These are phyloP conservation scores for Liasis olivaceus DNA, from an alignment of 2,797 vertebrate species.

Conservation along the genomic window DNA sequence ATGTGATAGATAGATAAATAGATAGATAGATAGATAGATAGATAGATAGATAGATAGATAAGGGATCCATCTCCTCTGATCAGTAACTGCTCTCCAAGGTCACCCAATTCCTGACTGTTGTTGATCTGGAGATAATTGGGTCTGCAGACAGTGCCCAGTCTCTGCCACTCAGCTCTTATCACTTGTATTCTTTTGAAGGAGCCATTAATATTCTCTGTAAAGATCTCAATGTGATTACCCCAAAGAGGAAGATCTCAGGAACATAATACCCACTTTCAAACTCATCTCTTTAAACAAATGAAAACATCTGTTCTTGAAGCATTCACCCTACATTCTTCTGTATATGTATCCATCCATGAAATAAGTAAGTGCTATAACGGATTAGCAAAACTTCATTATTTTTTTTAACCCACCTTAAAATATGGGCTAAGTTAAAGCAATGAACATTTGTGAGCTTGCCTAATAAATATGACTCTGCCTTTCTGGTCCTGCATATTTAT, in stretches of 20 bases:
- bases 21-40: too few relatives aligned
- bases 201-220: not conserved
- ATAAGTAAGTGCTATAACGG: not conserved
- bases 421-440: not conserved
- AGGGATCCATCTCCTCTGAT: not conserved
- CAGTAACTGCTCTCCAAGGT: not conserved
- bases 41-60: too few relatives aligned
- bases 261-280: not conserved
- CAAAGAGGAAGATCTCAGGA: not conserved
- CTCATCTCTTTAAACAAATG: not conserved
- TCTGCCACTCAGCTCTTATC: not conserved
- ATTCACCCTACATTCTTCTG: not conserved
- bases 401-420: not conserved
- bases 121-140: not conserved
- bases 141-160: not conserved
- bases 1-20: too few relatives aligned
- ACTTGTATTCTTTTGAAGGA: not conserved
- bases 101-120: not conserved
- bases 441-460: not conserved
- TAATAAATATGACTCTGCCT: not conserved
- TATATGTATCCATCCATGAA: not conserved
- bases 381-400: not conserved
- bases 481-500: conserved; percentile 13
- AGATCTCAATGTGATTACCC: not conserved
- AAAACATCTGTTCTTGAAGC: not conserved